Conservation (phyloP, 2,888 invertebrate species). For the Holacanthella duospinosa region DNA sequence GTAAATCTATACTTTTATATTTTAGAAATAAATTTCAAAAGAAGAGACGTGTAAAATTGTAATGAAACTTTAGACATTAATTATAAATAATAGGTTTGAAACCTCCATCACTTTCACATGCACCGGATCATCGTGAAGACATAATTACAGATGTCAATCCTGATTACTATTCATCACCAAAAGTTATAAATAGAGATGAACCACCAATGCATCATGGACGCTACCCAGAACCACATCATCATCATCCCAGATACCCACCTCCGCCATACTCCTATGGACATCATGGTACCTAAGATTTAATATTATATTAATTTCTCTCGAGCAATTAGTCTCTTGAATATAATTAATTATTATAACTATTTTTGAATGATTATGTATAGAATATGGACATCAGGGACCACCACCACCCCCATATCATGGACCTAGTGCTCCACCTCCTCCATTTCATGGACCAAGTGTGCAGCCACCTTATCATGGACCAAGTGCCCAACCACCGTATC, state of each 20-base stretch:
- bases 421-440: not conserved
- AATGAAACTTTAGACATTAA: not conserved
- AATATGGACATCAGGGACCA: not conserved
- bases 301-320: too few species aligned
- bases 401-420: not conserved
- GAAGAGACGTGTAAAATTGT: too few species aligned
- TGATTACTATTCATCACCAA: not conserved
- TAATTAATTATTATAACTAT: not conserved
- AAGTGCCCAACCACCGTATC: not conserved
- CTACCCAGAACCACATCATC: constrained; percentile 4
- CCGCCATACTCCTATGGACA: not conserved
- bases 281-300: too few species aligned
- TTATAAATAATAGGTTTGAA: not conserved
- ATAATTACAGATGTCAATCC: not conserved
- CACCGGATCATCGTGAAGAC: not conserved
- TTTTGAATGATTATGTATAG: not conserved
- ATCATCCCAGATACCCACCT: not conserved
- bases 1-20: too few species aligned
- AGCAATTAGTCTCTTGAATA: too few species aligned
- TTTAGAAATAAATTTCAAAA: too few species aligned
- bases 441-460: not conserved
- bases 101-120: not conserved
- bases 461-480: not conserved
- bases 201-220: not conserved
- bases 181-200: not conserved